Evolutionary conservation across 2,797 vertebrate genomes (phyloP), one percentile per base, ranked within the genome.

Genomic region (Merluccius polli): DNA sequence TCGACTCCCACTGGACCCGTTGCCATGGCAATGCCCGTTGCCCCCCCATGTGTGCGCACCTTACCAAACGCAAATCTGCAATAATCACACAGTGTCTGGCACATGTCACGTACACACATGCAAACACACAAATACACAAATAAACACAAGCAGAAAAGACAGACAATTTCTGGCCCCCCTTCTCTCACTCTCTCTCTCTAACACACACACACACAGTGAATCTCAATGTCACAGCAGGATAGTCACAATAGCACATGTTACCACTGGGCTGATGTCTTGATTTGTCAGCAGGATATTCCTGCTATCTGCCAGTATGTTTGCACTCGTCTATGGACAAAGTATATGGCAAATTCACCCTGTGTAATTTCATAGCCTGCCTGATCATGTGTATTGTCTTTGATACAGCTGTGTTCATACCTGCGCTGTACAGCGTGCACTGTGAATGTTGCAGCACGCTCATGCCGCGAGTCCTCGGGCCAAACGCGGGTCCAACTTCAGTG

Each of bases 221-320:
- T 93, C 92, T 91, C 88, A 91, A 92, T 81, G 75, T 93, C 88
- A 91, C 21, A 48, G 89, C 81, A 86, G 88, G 91, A 90, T 73
- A 81, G 90, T 92, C 91, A 87, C 91, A 92, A 94, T 94, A 90
- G 93, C 91, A 91, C 90, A 91, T 90, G 92, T 93, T 90, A 91
- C 82, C 89, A 90, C 86, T 94, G 90, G 90, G 87, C 91, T 90
- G 93, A 92, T 91, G 91, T 90, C 86, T 93, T 93, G 92, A 94
- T 94, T 93, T 93, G 92, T 94, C 90, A 92, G 81, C 91, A 92
- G 91, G 91, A 87, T 82, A 76, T 83, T 80, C 77, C 85, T 72
- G 82, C 78, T 82, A 88, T 84, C 87, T 90, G 89, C 89, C 92
- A 90, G 89, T 89, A 89, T 78, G 83, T 85, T 89, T 36, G 83